phyloP scores from a whole-genome alignment of 2,888 invertebrate genomes.

The Stenodema calcarata region DNA sequence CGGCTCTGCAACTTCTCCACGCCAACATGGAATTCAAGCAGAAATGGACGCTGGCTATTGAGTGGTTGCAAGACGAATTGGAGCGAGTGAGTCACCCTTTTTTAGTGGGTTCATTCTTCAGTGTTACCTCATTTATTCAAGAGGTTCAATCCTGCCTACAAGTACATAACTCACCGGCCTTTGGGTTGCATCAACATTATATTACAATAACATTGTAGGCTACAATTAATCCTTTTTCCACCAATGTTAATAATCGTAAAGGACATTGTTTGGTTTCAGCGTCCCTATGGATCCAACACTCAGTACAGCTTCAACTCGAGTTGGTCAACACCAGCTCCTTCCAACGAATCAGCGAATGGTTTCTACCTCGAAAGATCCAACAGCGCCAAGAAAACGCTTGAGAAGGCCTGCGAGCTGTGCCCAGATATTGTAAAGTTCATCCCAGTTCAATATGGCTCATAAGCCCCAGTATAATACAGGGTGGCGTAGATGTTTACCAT shows the following conservation, averaged over 20 bases:
- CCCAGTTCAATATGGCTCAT: too few relatives aligned
- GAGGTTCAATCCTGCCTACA: too few relatives aligned
- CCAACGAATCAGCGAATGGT: conserved; percentile 93
- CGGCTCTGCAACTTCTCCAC: conserved; percentile 80
- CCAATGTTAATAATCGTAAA: neutral
- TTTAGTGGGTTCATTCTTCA: too few relatives aligned
- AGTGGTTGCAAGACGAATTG: conserved; percentile 94
- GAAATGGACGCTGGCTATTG: conserved; percentile 87
- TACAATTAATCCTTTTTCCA: too few relatives aligned
- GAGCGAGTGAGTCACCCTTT: conserved; percentile 68
- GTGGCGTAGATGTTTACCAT: too few relatives aligned
- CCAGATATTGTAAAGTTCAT: conserved; percentile 68
- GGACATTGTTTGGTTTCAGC: conserved; percentile 57
- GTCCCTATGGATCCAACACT: conserved; percentile 67
- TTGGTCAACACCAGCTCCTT: conserved; percentile 90
- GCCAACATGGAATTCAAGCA: conserved; percentile 79
- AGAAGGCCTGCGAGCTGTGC: conserved; percentile 77
- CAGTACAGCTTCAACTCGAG: conserved; percentile 88
- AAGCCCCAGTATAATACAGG: too few relatives aligned
- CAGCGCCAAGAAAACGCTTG: conserved; percentile 87
- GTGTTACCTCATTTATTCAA: too few relatives aligned
- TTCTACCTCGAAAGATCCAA: conserved; percentile 93
- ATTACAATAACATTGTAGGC: too few relatives aligned
- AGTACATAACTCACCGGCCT: too few relatives aligned
- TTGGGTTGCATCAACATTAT: too few relatives aligned